These are phyloP conservation scores for Epistrophella euchroma DNA, from an alignment of 2,888 invertebrate genomes.

Conservation along the genomic window DNA sequence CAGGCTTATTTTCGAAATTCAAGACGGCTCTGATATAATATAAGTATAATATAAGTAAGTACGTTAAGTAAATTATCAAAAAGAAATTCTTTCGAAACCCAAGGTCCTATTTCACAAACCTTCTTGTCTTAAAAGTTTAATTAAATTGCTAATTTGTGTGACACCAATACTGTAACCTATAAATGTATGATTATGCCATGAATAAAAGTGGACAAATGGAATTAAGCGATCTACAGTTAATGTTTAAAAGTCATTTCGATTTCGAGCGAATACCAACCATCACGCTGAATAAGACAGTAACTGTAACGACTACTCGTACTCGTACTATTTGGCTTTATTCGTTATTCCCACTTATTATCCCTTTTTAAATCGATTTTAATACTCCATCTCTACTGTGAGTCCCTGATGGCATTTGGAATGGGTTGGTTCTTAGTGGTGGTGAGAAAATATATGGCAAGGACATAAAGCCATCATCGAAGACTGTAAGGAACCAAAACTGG, in stretches of 20 bases:
- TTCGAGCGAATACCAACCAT: background rate
- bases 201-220: background rate
- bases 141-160: background rate
- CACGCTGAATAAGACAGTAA: background rate
- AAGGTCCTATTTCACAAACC: too few relatives aligned
- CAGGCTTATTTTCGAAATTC: too few relatives aligned
- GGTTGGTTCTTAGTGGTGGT: constrained; percentile 51
- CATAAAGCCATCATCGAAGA: constrained; percentile 10
- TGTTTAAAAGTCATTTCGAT: constrained; percentile 4
- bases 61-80: too few relatives aligned
- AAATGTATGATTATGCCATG: background rate
- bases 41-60: too few relatives aligned
- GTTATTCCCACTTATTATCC: constrained; percentile 59
- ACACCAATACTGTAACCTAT: background rate
- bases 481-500: constrained; percentile 5
- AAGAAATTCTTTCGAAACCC: too few relatives aligned
- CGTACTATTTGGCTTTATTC: constrained; percentile 38
- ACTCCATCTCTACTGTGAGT: constrained; percentile 17
- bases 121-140: too few relatives aligned
- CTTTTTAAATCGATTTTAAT: constrained; percentile 61
- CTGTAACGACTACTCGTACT: background rate
- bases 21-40: too few relatives aligned
- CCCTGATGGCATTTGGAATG: constrained; percentile 37
- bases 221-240: background rate
- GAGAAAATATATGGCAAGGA: constrained; percentile 46